These are phyloP conservation scores for Eilema griseolum DNA, from an alignment of 2,888 invertebrate genomes.

Conservation along the genomic window DNA sequence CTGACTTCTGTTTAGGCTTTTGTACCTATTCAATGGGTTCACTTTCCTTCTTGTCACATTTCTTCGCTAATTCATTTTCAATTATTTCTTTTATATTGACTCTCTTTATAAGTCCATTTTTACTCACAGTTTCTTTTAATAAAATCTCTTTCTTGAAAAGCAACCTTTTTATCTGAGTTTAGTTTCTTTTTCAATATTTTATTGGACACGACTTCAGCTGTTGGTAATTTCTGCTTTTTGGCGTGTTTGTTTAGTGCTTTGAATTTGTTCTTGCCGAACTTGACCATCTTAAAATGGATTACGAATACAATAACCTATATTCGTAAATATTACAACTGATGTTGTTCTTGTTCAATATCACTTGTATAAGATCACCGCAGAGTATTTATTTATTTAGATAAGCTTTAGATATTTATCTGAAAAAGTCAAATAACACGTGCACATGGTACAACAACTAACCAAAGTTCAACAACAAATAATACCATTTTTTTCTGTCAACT, in stretches of 20 bases:
- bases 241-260: constrained; percentile 73
- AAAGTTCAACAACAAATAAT: not conserved
- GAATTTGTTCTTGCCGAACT: constrained; percentile 76
- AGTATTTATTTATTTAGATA: not conserved
- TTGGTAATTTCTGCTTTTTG: constrained; percentile 63
- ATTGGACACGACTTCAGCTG: constrained; percentile 55
- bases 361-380: not conserved
- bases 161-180: constrained; percentile 74
- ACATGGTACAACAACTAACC: not conserved
- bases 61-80: constrained; percentile 55
- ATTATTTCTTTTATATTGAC: constrained; percentile 61
- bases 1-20: constrained; percentile 66
- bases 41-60: constrained; percentile 42
- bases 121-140: constrained; percentile 64
- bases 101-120: constrained; percentile 65
- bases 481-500: too few species aligned
- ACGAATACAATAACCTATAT: not conserved
- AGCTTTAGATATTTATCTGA: not conserved
- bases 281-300: constrained; percentile 68
- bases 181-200: constrained; percentile 77
- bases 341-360: not conserved
- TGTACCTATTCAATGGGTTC: constrained; percentile 31
- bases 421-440: not conserved
- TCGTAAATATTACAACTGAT: not conserved
- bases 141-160: constrained; percentile 77